phyloP scores from a whole-genome alignment of 2,113 vertebrate genomes.

The Bos taurus region DNA sequence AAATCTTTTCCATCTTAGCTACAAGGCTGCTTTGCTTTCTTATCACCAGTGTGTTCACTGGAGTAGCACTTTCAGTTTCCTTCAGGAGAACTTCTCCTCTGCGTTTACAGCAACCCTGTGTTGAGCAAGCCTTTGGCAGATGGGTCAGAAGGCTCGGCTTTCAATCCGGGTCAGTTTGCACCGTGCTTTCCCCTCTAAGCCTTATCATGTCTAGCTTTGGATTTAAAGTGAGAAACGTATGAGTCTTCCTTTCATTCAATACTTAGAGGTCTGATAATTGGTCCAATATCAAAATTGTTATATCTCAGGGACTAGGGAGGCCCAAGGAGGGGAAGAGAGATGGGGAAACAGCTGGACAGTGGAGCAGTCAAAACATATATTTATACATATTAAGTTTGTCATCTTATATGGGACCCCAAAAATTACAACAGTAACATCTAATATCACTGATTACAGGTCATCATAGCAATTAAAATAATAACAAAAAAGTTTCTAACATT shows the following conservation, averaged over 20 bases:
- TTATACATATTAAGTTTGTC: not conserved
- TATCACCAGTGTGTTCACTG: not conserved
- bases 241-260: not conserved
- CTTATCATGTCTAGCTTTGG: not conserved
- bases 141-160: not conserved
- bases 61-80: not conserved
- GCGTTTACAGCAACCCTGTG: not conserved
- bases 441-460: not conserved
- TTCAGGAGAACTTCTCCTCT: not conserved
- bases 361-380: not conserved
- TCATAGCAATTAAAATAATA: not conserved
- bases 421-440: not conserved
- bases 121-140: not conserved
- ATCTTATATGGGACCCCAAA: not conserved
- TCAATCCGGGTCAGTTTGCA: not conserved
- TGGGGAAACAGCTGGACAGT: not conserved
- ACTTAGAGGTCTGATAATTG: not conserved
- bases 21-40: not conserved
- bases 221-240: not conserved
- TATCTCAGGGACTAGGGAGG: not conserved
- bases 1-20: not conserved
- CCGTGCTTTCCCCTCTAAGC: not conserved
- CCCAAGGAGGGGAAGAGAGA: not conserved
- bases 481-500: not conserved
- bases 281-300: not conserved